Percentiles rank a stretch among this genome's conserved stretches.
These are phyloP conservation scores for Lasiurus cinereus DNA, from an alignment of 2,113 vertebrate genomes.

Conservation along the genomic window DNA sequence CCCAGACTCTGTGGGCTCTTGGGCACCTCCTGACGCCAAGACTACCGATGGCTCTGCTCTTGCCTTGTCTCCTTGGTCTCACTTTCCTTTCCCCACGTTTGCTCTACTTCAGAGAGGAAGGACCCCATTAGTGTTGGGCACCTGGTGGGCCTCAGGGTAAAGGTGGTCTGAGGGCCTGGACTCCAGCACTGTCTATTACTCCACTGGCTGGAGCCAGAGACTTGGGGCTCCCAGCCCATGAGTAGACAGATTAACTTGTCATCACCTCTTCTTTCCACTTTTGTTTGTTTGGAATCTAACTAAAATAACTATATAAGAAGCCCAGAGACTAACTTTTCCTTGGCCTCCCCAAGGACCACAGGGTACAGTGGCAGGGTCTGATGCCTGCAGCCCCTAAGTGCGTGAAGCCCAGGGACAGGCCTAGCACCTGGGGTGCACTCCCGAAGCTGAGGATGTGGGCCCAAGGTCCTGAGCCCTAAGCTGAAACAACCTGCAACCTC, in stretches of 20 bases:
- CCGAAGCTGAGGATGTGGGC: not conserved
- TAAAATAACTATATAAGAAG: constrained; percentile 85
- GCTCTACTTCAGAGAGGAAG: not conserved
- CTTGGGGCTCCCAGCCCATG: not conserved
- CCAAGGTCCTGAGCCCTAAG: not conserved
- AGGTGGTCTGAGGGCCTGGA: not conserved
- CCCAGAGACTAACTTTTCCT: not conserved
- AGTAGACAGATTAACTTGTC: not conserved
- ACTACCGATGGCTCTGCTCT: constrained; percentile 77
- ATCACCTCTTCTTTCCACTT: constrained; percentile 77
- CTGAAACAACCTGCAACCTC: not conserved
- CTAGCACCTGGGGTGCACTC: too few species aligned
- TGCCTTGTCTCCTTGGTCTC: not conserved
- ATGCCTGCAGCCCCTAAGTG: not conserved
- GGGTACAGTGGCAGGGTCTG: not conserved
- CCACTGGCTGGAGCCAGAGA: not conserved
- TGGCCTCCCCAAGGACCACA: not conserved
- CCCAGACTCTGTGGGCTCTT: constrained; percentile 77
- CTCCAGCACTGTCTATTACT: accelerated
- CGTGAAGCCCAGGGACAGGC: not conserved
- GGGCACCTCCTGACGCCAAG: constrained; percentile 78
- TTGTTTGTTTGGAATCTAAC: constrained; percentile 85
- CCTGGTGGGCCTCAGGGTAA: not conserved
- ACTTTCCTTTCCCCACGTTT: not conserved
- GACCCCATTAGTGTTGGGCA: not conserved